A percentile compares a stretch with the other conserved stretches of the same genome.
Conservation (phyloP, 2,888 invertebrate species). For the Yponomeuta malinellus region DNA sequence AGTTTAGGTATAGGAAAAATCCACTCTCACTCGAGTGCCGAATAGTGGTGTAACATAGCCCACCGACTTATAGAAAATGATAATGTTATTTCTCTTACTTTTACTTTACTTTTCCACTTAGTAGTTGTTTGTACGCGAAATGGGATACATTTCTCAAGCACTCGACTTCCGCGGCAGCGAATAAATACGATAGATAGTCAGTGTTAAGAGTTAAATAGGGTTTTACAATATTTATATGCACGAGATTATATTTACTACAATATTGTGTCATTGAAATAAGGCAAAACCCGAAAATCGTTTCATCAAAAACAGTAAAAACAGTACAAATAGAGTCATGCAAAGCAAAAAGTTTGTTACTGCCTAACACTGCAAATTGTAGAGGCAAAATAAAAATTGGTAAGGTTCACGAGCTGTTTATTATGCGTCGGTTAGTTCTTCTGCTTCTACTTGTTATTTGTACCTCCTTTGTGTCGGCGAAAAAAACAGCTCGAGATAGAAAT, state of each 20-base stretch:
- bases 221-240: not conserved
- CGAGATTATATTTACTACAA: no score
- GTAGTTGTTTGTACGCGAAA: conserved; percentile 12
- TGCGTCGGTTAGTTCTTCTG: not conserved
- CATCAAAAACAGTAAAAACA: no score
- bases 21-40: not conserved
- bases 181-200: not conserved
- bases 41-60: not conserved
- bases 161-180: not conserved
- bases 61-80: not conserved
- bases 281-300: no score
- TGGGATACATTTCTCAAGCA: conserved; percentile 18
- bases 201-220: not conserved
- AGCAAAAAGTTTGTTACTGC: no score
- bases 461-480: conserved; percentile 15
- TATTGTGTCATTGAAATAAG: no score
- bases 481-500: conserved; percentile 8
- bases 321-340: no score
- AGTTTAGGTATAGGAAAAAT: not conserved
- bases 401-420: no score
- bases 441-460: not conserved
- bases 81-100: conserved; percentile 6
- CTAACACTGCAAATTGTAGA: no score
- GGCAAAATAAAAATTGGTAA: no score
- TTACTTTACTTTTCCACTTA: conserved; percentile 6